Conservation (phyloP, 2,888 invertebrate genomes). For the Drosophila emarginata region DNA sequence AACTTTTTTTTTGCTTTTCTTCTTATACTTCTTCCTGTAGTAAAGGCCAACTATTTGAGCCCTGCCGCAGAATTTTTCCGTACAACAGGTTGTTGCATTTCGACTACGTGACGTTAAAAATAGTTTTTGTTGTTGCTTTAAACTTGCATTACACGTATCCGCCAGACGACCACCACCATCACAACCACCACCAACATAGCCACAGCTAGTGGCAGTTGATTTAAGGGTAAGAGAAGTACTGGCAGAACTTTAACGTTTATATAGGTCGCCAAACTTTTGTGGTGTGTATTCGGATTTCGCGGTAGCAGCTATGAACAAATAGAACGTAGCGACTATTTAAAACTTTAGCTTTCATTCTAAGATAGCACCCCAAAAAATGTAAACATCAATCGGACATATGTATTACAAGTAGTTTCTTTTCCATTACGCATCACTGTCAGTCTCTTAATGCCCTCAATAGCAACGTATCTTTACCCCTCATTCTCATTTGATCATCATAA, state of each 20-base stretch:
- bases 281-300: conserved; percentile 77
- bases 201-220: not conserved
- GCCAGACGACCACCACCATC: not conserved
- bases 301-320: conserved; percentile 32
- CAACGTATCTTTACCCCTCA: too few species aligned
- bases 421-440: too few species aligned
- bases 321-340: conserved; percentile 4
- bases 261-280: conserved; percentile 77
- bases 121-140: conserved; percentile 67
- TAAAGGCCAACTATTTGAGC: not conserved
- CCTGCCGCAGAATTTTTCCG: conserved; percentile 52
- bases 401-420: too few species aligned
- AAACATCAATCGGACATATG: not conserved
- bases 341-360: conserved; percentile 5
- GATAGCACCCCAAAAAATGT: not conserved
- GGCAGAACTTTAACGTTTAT: conserved; percentile 60
- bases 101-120: conserved; percentile 69
- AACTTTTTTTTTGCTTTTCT: conserved; percentile 22
- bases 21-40: not conserved
- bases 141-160: conserved; percentile 76
- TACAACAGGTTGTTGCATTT: conserved; percentile 75
- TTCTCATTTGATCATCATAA: too few species aligned
- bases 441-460: too few species aligned
- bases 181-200: not conserved
- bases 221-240: conserved; percentile 35